phyloP scores from a whole-genome alignment of 2,888 invertebrate species.

The Lutraria lutraria region DNA sequence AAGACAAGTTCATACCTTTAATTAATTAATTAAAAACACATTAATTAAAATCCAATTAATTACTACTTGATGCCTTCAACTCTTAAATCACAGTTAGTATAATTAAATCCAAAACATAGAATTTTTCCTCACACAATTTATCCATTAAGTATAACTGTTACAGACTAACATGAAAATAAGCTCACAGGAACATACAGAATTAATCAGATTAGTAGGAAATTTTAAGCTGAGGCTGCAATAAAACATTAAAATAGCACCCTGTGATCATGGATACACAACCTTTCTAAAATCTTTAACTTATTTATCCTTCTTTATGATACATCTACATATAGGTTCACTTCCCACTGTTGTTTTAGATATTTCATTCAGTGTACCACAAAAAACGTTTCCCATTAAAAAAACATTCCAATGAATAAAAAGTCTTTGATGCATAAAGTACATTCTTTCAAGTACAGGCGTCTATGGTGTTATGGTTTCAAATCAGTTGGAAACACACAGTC shows the following conservation, averaged over 20 bases:
- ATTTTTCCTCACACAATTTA: neutral
- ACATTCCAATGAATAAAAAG: neutral
- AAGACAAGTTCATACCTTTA: conserved; percentile 2
- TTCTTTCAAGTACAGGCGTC: neutral
- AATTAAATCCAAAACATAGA: neutral
- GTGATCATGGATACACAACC: neutral
- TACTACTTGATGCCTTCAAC: neutral
- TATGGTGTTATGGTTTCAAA: neutral
- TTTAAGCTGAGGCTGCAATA: neutral
- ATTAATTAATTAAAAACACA: conserved; percentile 3
- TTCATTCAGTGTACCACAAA: neutral
- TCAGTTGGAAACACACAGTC: neutral
- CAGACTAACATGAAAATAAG: neutral
- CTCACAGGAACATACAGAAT: neutral
- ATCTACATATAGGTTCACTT: neutral
- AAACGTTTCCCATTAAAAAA: neutral
- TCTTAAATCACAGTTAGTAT: neutral
- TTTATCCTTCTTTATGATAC: conserved; percentile 1
- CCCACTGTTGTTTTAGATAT: neutral
- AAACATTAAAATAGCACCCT: neutral
- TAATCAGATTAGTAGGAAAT: neutral
- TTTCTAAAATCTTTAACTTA: neutral
- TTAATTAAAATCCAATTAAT: neutral
- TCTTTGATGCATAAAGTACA: conserved; percentile 10
- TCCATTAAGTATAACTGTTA: neutral